phyloP scores from a whole-genome alignment of 2,888 invertebrate genomes.

The Drosophila paracracens region DNA sequence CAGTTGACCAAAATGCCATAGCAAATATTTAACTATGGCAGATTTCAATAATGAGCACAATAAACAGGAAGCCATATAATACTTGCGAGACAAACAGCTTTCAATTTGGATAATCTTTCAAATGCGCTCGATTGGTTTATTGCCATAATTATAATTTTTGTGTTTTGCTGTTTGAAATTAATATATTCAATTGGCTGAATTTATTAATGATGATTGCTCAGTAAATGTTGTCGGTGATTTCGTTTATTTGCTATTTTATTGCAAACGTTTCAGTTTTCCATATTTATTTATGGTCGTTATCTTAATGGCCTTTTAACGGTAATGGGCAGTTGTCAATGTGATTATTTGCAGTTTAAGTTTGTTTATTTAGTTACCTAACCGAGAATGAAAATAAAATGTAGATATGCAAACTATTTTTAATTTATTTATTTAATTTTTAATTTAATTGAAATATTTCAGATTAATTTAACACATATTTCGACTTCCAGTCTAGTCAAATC shows the following conservation, averaged over 20 bases:
- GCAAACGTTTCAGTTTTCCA: constrained; percentile 24
- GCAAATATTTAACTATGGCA: constrained; percentile 10
- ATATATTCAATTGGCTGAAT: constrained; percentile 32
- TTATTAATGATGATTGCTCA: constrained; percentile 48
- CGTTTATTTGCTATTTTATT: constrained; percentile 56
- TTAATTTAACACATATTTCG: neutral
- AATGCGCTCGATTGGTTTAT: neutral
- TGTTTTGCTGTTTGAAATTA: constrained; percentile 20
- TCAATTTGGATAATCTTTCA: neutral
- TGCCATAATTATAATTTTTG: constrained; percentile 11
- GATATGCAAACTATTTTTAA: neutral
- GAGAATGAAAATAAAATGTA: neutral
- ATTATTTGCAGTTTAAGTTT: constrained; percentile 43
- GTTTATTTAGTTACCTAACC: constrained; percentile 37
- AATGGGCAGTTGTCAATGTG: constrained; percentile 2
- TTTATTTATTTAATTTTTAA: neutral
- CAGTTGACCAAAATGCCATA: constrained; percentile 11
- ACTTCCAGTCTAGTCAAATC: neutral
- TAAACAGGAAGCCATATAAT: neutral
- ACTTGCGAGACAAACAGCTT: constrained; percentile 3
- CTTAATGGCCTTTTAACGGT: constrained; percentile 35
- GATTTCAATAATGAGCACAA: neutral
- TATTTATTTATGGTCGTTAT: constrained; percentile 36
- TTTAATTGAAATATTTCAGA: neutral
- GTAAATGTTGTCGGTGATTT: constrained; percentile 61